Conservation (phyloP, 1,140 invertebrate genomes). For the Dinoponera quadriceps region DNA sequence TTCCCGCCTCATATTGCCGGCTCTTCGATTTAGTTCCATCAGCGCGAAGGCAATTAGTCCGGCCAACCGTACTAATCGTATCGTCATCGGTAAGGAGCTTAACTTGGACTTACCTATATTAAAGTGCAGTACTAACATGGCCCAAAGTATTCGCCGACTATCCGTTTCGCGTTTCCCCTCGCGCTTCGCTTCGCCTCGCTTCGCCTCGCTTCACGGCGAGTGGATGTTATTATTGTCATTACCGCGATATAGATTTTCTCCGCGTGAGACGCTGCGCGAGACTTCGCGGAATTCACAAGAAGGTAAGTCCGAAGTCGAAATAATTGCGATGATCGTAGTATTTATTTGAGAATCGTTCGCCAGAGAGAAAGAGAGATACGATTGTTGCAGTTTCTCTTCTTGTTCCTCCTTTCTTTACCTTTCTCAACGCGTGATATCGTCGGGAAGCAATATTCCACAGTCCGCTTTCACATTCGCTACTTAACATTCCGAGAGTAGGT, state of each 20-base stretch:
- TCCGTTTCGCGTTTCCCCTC: constrained; percentile 9
- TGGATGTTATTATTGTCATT: constrained; percentile 21
- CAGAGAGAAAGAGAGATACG: too few species aligned
- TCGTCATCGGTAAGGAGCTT: constrained; percentile 74
- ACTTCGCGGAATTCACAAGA: neutral
- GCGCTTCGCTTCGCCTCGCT: neutral
- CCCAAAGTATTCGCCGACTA: constrained; percentile 60
- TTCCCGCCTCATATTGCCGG: constrained; percentile 69
- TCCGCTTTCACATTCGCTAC: too few species aligned
- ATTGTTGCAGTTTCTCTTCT: too few species aligned
- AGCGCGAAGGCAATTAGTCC: constrained; percentile 72
- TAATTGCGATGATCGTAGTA: neutral
- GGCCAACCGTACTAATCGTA: constrained; percentile 74
- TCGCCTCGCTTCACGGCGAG: neutral
- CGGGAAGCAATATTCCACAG: too few species aligned
- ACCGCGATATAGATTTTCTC: constrained; percentile 29
- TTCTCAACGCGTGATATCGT: too few species aligned
- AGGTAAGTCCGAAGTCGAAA: neutral
- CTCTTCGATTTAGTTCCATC: constrained; percentile 72
- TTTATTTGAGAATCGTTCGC: too few species aligned
- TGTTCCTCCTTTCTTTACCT: neutral
- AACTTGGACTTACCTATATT: constrained; percentile 75
- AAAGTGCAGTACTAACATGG: constrained; percentile 68
- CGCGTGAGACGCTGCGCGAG: neutral
- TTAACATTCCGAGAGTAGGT: constrained; percentile 6